A percentile compares a stretch with the other conserved stretches of the same genome.
phyloP scores from a whole-genome alignment of 30 jellyfish, hydroid and myxozoan species.

The Hydractinia symbiolongicarpus region DNA sequence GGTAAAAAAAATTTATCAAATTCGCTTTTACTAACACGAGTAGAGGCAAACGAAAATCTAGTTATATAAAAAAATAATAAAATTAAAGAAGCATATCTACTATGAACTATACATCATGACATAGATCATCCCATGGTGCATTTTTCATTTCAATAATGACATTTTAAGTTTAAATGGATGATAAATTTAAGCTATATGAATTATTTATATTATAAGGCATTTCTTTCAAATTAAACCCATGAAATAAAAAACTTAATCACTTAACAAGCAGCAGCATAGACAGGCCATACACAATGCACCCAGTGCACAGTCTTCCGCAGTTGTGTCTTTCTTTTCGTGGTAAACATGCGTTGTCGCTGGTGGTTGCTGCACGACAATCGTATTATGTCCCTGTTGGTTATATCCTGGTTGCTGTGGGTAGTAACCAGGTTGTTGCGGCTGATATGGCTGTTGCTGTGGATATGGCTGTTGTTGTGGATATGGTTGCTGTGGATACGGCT shows the following conservation, averaged over 20 bases:
- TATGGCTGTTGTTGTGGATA: constrained; percentile 24
- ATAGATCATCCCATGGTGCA: too few relatives aligned
- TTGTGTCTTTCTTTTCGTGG: constrained; percentile 52
- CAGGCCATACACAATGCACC: constrained; percentile 95
- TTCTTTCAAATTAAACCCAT: too few relatives aligned
- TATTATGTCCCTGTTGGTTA: constrained; percentile 5
- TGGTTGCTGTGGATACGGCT: not conserved
- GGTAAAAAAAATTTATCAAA: too few relatives aligned
- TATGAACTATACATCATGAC: too few relatives aligned
- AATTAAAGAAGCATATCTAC: too few relatives aligned
- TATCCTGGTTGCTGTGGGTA: constrained; percentile 36
- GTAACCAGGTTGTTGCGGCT: constrained; percentile 38
- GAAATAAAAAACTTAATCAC: constrained; percentile 21
- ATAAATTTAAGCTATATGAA: too few relatives aligned
- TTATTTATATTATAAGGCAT: too few relatives aligned
- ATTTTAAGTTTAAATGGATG: too few relatives aligned
- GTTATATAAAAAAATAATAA: too few relatives aligned
- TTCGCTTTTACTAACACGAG: too few relatives aligned
- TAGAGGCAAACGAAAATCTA: too few relatives aligned
- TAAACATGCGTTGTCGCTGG: constrained; percentile 58
- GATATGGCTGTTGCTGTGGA: constrained; percentile 18
- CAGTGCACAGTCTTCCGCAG: constrained; percentile 92
- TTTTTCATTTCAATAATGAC: too few relatives aligned
- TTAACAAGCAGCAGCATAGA: constrained; percentile 83
- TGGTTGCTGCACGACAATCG: constrained; percentile 58